Base-by-base conservation (phyloP, 2,888 invertebrate genomes). In the Leucophora obtusa region DNA sequence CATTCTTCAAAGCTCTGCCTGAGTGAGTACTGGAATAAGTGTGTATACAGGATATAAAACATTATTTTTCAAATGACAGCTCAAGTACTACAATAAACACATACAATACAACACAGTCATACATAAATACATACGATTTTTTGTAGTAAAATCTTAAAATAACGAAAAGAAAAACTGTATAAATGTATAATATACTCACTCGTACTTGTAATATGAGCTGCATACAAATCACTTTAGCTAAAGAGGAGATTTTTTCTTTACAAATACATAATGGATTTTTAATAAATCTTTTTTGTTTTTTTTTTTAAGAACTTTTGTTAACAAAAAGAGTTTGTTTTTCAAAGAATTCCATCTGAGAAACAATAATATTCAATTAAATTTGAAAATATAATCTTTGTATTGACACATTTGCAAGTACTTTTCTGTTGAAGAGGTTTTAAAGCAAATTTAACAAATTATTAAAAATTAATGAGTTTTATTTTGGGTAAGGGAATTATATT, bases 171-270 rank as follows among this genome's bases (percentile, higher is more conserved):
- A 66, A 54, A 66, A 24, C 15, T 56, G 43, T 43, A 56, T 24
- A 54, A 54, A 24, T 58, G 33, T 15, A 21, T 54, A 62, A 79
- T 82, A 83, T 82, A 47, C n/a, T 47, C 82, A 47, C n/a, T 47
- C 43, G 43, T 47, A 47, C 38, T 38, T 86, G 87, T 85, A 86
- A 85, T 84, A 85, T 86, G 86, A 87, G 84, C 83, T 60, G 85
- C 83, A 87, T 87, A 86, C 86, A 86, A 86, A 87, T 86, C 83
- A 83, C 24, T 65, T 50, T 69, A 53, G 50, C 43, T 24, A 24
- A 56, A 43, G 11, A 17, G 38, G 11, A 38, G n/a, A 47, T 47
- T 15, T 47, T 51, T 28, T 65, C 33, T 38, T 11, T 35, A 65
- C 17, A 33, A 56, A 14, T 24, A 8, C 63, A 63, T 74, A 65